These are phyloP conservation scores for Cetonia aurata DNA, from an alignment of 2,888 invertebrate species.

Conservation along the genomic window DNA sequence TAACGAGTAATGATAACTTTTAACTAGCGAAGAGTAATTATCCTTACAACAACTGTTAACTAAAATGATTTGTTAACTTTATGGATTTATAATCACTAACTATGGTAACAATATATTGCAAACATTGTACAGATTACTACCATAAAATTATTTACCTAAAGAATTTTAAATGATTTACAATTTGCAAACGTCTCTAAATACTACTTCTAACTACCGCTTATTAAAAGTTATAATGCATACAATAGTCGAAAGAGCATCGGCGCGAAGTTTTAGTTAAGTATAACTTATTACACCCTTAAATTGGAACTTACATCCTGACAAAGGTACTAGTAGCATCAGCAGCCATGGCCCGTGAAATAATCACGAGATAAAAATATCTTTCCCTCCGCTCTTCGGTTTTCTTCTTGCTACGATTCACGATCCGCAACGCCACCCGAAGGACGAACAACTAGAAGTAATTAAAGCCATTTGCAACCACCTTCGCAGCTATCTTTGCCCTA, in stretches of 20 bases:
- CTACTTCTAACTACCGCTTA: slow-evolving; percentile 7
- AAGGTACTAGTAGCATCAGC: background rate
- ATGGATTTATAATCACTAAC: no score
- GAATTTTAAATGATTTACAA: slow-evolving; percentile 3
- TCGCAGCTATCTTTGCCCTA: background rate
- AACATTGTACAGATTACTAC: no score
- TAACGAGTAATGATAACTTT: no score
- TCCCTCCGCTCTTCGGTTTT: background rate
- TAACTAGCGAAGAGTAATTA: no score
- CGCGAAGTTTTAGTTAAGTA: slow-evolving; percentile 24
- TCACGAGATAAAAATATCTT: slow-evolving; percentile 37
- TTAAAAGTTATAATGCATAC: slow-evolving; percentile 24
- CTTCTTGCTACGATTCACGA: background rate
- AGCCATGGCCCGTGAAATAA: slow-evolving; percentile 26
- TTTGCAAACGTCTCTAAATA: slow-evolving; percentile 1
- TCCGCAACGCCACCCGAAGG: slow-evolving; percentile 1
- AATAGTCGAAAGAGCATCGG: slow-evolving; percentile 2
- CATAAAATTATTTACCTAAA: background rate
- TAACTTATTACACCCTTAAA: slow-evolving; percentile 37
- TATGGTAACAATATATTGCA: no score
- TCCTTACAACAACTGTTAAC: no score
- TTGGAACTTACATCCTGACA: background rate
- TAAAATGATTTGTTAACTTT: no score
- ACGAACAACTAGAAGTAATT: slow-evolving; percentile 49
- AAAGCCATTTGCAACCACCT: slow-evolving; percentile 52